phyloP scores from a whole-genome alignment of 2,113 vertebrate genomes.

The Petaurus breviceps region DNA sequence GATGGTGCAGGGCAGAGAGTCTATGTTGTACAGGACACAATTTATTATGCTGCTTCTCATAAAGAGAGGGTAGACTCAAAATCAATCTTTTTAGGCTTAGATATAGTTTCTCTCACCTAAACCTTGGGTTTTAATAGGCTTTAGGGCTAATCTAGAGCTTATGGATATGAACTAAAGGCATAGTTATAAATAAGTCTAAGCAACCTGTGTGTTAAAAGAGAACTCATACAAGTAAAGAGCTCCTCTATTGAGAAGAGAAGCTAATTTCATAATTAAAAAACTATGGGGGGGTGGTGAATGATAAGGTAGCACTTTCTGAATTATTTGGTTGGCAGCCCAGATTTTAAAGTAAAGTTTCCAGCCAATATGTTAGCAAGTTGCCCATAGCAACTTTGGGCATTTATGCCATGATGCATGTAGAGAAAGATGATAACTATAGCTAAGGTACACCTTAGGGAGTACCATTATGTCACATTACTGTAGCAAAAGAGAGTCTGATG shows the following conservation, averaged over 20 bases:
- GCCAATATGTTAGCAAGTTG: not conserved
- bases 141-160: not conserved
- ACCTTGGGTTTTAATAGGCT: not conserved
- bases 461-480: slow-evolving; percentile 3
- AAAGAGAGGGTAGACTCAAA: not conserved
- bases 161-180: not conserved
- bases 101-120: not conserved
- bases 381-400: not conserved
- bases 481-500: slow-evolving; percentile 1
- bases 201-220: not conserved
- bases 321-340: not conserved
- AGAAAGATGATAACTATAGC: slow-evolving; percentile 2
- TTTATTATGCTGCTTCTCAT: not conserved
- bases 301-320: not conserved
- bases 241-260: not conserved
- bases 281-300: not conserved
- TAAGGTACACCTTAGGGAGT: not conserved
- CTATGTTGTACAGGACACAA: not conserved
- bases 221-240: not conserved
- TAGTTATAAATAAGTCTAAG: not conserved
- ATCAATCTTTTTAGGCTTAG: not conserved
- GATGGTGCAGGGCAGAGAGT: not conserved
- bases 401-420: not conserved
- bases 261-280: not conserved
- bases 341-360: not conserved